Evolutionary conservation across 2,888 invertebrate genomes (phyloP), one percentile per base, ranked within the genome.

Genomic region (Caenorhabditis sp.): DNA sequence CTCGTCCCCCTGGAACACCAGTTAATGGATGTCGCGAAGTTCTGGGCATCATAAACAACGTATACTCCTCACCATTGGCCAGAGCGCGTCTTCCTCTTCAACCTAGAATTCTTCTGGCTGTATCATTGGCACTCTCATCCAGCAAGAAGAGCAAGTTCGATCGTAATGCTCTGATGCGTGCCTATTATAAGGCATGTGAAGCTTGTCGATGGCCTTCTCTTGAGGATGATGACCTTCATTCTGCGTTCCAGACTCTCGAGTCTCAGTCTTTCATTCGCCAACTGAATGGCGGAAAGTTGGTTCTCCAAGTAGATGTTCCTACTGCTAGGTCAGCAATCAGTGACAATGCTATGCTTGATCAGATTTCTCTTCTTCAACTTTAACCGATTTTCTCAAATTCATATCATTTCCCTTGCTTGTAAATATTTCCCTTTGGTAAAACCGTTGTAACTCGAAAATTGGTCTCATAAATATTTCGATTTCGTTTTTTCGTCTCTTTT

Each of bases 11-110:
- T 14, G 44, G 16, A 56, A 77, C 77, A 16, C 64, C 73, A 6
- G 24, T 54, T 19, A 86, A 83, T 41, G 88, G 88, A 4, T 88
- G 86, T 59, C 87, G 87, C 5, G 88, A 89, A 76, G 89, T 90
- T n/a, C 80, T 89, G 19, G 79, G 82, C 7, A 84, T 87, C 5
- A 79, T 91, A n/a, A 88, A 88, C 54, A 86, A 68, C 54, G 89
- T 90, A 16, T 86, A 85, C 59, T 85, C 90, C 0, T 91, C 91
- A 0, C 90, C 91, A 10, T 59, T 89, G 6, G 77, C 88, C 4
- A 79, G 90, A 47, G 85, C 90, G 19, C 66, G 83, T 26, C 85
- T 91, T 63, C 91, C 91, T 12, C 80, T 87, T 0, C 89, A 89
- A 49, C 85, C 88, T 1, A 69, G 85, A 10, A 81, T 89, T 10